Percentiles rank a stretch among this genome's conserved stretches.
These are phyloP conservation scores for Ariolimax columbianus DNA, from an alignment of 2,888 invertebrate genomes.

Conservation along the genomic window DNA sequence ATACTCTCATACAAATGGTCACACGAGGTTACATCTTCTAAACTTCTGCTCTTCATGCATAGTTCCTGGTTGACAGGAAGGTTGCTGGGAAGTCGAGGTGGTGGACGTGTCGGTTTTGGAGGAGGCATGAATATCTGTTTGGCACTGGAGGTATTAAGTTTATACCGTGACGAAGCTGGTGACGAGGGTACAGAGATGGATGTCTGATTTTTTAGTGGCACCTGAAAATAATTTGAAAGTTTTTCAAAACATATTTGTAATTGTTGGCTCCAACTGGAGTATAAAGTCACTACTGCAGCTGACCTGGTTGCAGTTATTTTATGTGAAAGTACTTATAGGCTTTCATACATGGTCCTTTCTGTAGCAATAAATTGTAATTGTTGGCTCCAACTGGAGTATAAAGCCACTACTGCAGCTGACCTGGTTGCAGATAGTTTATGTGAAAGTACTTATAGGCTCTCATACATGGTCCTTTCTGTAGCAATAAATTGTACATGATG, in stretches of 20 bases:
- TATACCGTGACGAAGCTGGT: not conserved
- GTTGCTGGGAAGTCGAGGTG: not conserved
- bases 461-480: no score
- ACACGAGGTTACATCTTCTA: constrained; percentile 6
- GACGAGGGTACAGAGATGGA: constrained; percentile 23
- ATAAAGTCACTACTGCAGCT: no score
- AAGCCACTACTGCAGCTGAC: no score
- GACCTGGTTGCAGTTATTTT: no score
- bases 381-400: no score
- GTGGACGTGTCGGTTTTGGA: constrained; percentile 20
- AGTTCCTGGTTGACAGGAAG: not conserved
- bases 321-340: no score
- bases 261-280: no score
- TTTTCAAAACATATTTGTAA: not conserved
- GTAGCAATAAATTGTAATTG: no score
- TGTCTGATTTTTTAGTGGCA: not conserved
- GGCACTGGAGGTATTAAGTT: not conserved
- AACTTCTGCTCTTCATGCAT: constrained; percentile 21
- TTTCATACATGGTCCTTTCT: no score
- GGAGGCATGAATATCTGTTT: not conserved
- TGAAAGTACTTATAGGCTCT: no score
- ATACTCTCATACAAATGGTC: not conserved
- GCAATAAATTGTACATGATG: no score
- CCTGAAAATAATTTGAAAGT: not conserved
- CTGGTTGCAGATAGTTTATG: no score